Evolutionary conservation across 2,888 invertebrate genomes (phyloP), one percentile per base, ranked within the genome.

Genomic region (Phanerotoma sp.): DNA sequence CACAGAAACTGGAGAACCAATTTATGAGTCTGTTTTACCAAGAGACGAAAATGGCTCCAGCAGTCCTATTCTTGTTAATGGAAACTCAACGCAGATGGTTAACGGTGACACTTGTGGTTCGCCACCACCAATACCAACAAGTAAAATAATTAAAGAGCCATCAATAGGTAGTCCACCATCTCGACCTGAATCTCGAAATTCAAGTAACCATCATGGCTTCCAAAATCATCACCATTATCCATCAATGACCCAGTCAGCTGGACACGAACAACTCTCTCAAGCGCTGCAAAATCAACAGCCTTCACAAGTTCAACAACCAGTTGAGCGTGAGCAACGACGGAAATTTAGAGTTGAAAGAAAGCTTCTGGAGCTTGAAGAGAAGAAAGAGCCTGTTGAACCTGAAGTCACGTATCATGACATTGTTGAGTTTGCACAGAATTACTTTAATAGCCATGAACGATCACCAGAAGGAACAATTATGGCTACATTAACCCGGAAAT

Each of bases 371-470:
- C 81, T 93, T 74, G 89, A 89, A 64, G 86, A 71, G 67, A 80
- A 74, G 60, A 78, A 78, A 71, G 81, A 83, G 56, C 72, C 73
- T 3, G 81, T 82, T 53, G 81, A 80, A 56, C 77, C 78, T 57
- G 79, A 80, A 40, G 76, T 72, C 5, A 78, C 82, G 11, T 82
- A 86, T 66, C 90, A 88, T 71, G 93, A 95, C 72, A 88, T 96
- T 73, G 81, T 92, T 0, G 94, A 96, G 71, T 96, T 93, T 78
- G 96, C 96, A n/a, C 92, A 94, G 70, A 86, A 89, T 59, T 91
- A 91, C 78, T 96, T 93, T 79, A 96, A 96, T 75, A 86, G 87
- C 50, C 96, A 96, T 68, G 91, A 92, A 62, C 80, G 89, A 40
- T 87, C 89, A 11, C 89, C 91, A 2, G 93, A 93, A 80, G 92